These are phyloP conservation scores for Tolypeutes matacus DNA, from an alignment of 2,797 vertebrate species.

Conservation along the genomic window DNA sequence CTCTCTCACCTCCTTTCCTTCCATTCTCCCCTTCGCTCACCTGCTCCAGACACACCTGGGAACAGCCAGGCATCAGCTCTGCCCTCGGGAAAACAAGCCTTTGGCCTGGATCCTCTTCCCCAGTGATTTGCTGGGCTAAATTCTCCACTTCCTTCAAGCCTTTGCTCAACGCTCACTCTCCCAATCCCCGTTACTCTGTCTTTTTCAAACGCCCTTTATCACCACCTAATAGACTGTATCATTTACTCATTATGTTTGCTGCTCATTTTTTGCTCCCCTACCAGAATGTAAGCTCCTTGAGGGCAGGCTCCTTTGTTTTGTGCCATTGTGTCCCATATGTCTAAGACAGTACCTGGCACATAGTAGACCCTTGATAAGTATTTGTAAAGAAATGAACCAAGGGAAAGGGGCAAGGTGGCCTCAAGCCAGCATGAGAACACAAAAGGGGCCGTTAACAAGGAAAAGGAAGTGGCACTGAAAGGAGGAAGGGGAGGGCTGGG, in stretches of 20 bases:
- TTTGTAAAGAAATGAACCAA: not conserved
- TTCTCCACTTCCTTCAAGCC: not conserved
- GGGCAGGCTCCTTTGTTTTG: not conserved
- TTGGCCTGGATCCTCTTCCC: not conserved
- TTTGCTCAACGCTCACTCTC: not conserved
- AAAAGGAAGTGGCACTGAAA: not conserved
- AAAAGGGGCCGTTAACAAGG: not conserved
- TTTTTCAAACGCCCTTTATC: not conserved
- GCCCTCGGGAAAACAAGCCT: not conserved
- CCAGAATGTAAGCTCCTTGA: not conserved
- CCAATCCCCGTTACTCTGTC: not conserved
- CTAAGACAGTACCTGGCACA: not conserved
- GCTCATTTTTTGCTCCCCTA: not conserved
- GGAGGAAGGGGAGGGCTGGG: not conserved
- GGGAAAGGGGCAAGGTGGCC: not conserved
- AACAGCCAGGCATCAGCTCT: not conserved
- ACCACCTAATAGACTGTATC: not conserved
- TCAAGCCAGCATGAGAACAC: not conserved
- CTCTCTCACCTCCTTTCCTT: not conserved
- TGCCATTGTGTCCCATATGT: not conserved
- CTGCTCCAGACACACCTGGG: not conserved
- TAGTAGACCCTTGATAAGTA: not conserved
- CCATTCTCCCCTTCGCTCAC: not conserved
- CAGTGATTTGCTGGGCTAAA: not conserved
- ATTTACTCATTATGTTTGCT: not conserved